phyloP scores from a whole-genome alignment of 37 sponge, comb jelly and placozoan genomes.

The Ephydatia muelleri region DNA sequence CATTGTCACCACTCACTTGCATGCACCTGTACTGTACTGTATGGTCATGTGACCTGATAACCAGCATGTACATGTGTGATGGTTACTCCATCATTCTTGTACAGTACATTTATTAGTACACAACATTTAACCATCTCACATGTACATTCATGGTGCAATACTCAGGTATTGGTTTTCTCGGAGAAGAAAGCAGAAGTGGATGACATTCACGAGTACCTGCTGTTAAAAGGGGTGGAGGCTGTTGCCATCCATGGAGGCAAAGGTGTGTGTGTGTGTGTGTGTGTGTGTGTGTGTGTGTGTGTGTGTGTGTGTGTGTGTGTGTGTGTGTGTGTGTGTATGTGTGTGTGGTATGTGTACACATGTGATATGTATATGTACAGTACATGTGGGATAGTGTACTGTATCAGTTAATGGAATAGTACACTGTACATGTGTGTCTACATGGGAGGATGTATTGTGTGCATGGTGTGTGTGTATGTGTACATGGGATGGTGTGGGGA shows the following conservation, averaged over 20 bases:
- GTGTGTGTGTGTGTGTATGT: too few species aligned
- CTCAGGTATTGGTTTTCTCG: conserved; percentile 91
- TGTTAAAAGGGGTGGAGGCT: conserved; percentile 96
- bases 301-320: not conserved
- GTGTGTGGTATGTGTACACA: too few species aligned
- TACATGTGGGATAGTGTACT: too few species aligned
- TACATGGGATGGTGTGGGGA: not conserved
- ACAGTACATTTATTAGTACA: not conserved
- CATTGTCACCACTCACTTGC: not conserved
- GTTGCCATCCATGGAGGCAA: conserved; percentile 98
- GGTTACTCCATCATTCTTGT: too few species aligned
- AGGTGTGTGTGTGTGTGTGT: conserved; percentile 25
- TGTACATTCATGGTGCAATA: not conserved
- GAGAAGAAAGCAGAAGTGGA: conserved; percentile 99
- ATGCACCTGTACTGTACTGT: not conserved
- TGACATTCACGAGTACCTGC: conserved; percentile 98
- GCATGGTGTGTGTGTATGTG: too few species aligned
- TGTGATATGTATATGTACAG: too few species aligned
- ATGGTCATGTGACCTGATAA: not conserved
- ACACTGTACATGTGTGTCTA: too few species aligned
- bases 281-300: not conserved
- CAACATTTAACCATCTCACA: not conserved
- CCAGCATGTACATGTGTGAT: not conserved
- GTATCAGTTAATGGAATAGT: too few species aligned
- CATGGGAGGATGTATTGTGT: too few species aligned